Percentiles rank a stretch among this genome's conserved stretches.
Evolutionary conservation across 2,113 vertebrate genomes (phyloP).

Genomic region (Lampris incognitus): DNA sequence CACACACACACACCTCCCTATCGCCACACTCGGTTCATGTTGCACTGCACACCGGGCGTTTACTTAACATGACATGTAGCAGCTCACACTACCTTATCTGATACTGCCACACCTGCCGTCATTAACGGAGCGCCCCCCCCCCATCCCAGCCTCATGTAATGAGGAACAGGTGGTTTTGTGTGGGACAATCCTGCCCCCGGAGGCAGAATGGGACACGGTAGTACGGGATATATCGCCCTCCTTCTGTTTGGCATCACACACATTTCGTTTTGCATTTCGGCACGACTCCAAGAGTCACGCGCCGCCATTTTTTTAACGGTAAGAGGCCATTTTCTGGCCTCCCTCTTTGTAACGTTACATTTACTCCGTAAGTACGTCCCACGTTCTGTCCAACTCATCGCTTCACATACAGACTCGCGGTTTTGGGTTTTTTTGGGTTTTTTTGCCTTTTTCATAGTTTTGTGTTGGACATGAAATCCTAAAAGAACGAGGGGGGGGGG

Average conservation of each 20-base stretch:
- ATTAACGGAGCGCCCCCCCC: too few relatives aligned
- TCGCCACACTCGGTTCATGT: slow-evolving; percentile 57
- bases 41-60: slow-evolving; percentile 62
- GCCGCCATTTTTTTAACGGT: slow-evolving; percentile 64
- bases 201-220: slow-evolving; percentile 70
- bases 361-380: slow-evolving; percentile 70
- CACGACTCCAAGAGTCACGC: slow-evolving; percentile 58
- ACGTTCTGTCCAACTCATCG: slow-evolving; percentile 71
- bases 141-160: slow-evolving; percentile 58
- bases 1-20: too few relatives aligned
- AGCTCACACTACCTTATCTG: slow-evolving; percentile 40
- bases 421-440: too few relatives aligned
- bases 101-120: too few relatives aligned
- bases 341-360: slow-evolving; percentile 69
- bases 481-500: slow-evolving; percentile 36
- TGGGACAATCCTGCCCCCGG: slow-evolving; percentile 73
- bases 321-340: slow-evolving; percentile 64
- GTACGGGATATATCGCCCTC: slow-evolving; percentile 51
- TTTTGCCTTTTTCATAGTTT: slow-evolving; percentile 54
- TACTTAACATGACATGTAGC: slow-evolving; percentile 64
- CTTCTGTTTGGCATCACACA: slow-evolving; percentile 33
- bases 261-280: slow-evolving; percentile 68
- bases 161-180: slow-evolving; percentile 71
- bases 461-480: slow-evolving; percentile 50
- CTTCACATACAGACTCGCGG: slow-evolving; percentile 65